These are phyloP conservation scores for Nixonia krombeini DNA, from an alignment of 1,140 invertebrate genomes.

Conservation along the genomic window DNA sequence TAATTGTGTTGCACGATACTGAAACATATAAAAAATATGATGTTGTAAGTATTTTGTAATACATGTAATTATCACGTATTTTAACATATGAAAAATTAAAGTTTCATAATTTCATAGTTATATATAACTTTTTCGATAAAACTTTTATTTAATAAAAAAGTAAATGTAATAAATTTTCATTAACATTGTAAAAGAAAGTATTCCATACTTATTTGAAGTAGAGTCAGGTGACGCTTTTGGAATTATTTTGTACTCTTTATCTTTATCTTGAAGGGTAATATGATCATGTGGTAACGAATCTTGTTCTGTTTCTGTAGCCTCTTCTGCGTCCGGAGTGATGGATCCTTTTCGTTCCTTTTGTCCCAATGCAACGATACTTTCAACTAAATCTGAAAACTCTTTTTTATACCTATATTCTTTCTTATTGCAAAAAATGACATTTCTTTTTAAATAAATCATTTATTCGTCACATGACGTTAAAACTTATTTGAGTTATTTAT, in stretches of 20 bases:
- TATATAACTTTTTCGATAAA: no score
- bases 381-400: conserved; percentile 12
- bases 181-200: not conserved
- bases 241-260: no score
- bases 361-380: conserved; percentile 15
- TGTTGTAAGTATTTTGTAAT: no score
- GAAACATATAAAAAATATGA: conserved; percentile 3
- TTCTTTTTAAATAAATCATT: not conserved
- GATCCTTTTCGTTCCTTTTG: no score
- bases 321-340: conserved; percentile 40
- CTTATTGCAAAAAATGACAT: not conserved
- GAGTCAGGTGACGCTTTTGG: no score
- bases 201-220: not conserved
- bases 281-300: no score
- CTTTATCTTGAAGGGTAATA: not conserved
- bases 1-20: conserved; percentile 7
- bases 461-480: no score
- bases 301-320: conserved; percentile 49
- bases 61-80: not conserved
- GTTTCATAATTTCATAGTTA: no score
- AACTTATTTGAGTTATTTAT: no score
- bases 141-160: no score
- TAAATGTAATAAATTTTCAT: no score
- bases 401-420: not conserved
- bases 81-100: no score